phyloP scores from a whole-genome alignment of 2,113 vertebrate species.

The Ovibos moschatus region DNA sequence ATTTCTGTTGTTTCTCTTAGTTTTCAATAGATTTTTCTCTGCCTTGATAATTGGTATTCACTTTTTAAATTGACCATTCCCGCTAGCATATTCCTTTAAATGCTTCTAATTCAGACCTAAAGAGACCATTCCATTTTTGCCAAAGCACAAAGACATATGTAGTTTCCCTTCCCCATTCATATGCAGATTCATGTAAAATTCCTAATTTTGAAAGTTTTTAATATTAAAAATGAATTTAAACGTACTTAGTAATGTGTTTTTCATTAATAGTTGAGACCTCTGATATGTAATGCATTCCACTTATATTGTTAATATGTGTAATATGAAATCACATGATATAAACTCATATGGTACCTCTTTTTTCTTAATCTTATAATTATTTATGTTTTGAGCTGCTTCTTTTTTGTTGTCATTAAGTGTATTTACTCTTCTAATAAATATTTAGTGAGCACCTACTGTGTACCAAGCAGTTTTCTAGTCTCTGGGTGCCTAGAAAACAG shows the following conservation, averaged over 20 bases:
- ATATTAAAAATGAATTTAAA: neutral
- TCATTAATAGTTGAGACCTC: neutral
- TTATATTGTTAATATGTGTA: neutral
- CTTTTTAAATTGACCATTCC: slow-evolving; percentile 15
- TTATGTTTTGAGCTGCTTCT: neutral
- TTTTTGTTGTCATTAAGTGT: neutral
- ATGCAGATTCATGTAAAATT: slow-evolving; percentile 24
- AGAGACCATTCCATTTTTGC: neutral
- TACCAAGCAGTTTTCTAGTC: neutral
- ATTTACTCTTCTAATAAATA: neutral
- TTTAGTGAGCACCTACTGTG: neutral
- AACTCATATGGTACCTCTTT: neutral
- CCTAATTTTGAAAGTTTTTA: neutral
- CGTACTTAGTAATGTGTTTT: neutral
- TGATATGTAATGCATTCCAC: neutral
- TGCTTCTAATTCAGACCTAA: neutral
- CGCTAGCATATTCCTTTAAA: neutral
- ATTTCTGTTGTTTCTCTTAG: neutral
- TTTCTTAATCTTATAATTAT: neutral
- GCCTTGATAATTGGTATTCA: neutral
- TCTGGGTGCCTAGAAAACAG: neutral
- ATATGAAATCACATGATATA: neutral
- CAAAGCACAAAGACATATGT: neutral
- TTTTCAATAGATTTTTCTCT: neutral
- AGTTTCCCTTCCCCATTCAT: neutral